Conservation (phyloP, 2,888 invertebrate species). For the Meteorus cinctellus region DNA sequence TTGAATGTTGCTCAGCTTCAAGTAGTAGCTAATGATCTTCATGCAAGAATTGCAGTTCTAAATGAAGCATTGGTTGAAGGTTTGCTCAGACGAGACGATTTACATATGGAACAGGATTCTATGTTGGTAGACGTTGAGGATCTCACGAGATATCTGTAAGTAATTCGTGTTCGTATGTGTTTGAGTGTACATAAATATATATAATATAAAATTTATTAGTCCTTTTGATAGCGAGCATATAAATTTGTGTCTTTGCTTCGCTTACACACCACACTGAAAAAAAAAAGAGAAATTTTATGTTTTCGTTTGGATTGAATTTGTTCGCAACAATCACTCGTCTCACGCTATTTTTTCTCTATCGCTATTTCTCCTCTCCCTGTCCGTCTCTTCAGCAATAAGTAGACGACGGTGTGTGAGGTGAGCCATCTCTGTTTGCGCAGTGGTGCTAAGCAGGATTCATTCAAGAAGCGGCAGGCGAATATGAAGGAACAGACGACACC, state of each 20-base stretch:
- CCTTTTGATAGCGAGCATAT: conserved; percentile 11
- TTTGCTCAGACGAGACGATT: conserved; percentile 93
- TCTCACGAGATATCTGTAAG: conserved; percentile 91
- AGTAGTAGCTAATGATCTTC: conserved; percentile 95
- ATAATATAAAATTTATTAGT: not conserved
- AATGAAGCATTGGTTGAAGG: conserved; percentile 93
- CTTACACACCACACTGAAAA: conserved; percentile 18
- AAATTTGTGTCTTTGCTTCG: conserved; percentile 17
- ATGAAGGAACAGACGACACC: conserved; percentile 55
- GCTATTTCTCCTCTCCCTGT: conserved; percentile 54
- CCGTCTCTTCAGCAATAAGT: conserved; percentile 63
- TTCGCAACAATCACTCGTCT: not conserved
- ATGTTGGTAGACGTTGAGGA: conserved; percentile 98
- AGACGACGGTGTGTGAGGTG: conserved; percentile 61
- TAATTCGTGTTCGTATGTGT: conserved; percentile 51
- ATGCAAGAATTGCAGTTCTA: conserved; percentile 92
- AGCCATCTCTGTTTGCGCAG: conserved; percentile 62
- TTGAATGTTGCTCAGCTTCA: conserved; percentile 96
- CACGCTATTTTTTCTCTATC: conserved; percentile 45
- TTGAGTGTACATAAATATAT: not conserved
- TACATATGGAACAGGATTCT: conserved; percentile 98
- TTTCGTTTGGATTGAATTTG: not conserved
- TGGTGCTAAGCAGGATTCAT: conserved; percentile 71
- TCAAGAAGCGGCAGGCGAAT: conserved; percentile 62
- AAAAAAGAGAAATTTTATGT: conserved; percentile 4